Evolutionary conservation across 2,797 vertebrate genomes (phyloP).

Genomic region (Enteromius afrohamiltoni): DNA sequence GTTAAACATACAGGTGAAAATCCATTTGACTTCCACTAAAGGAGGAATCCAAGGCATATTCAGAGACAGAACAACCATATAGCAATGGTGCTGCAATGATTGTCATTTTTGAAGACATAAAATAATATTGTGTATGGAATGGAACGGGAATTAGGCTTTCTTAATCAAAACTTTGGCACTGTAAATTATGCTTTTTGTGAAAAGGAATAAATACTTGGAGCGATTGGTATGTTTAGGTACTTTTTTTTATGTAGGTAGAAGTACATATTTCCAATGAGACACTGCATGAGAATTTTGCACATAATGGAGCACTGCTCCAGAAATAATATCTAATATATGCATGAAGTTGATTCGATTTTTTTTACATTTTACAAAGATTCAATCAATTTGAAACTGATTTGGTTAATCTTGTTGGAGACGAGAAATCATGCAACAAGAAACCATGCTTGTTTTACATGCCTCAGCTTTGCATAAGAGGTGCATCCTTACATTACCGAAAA

Average conservation of each 20-base stretch:
- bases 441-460: background rate
- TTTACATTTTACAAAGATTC: background rate
- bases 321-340: background rate
- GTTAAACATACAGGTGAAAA: background rate
- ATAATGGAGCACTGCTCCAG: background rate
- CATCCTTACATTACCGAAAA: background rate
- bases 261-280: background rate
- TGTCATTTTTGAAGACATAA: background rate
- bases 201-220: background rate
- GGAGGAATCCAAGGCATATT: background rate
- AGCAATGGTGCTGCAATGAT: background rate
- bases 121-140: background rate
- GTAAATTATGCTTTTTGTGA: background rate
- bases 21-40: background rate
- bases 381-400: background rate
- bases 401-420: background rate
- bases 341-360: background rate
- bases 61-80: background rate
- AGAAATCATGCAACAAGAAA: background rate
- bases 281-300: background rate
- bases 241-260: background rate
- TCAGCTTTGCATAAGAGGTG: background rate
- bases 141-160: background rate
- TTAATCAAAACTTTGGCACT: background rate
- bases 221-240: background rate